Evolutionary conservation across 2,888 invertebrate species (phyloP).

Genomic region (Nipponacmea schrenckii): DNA sequence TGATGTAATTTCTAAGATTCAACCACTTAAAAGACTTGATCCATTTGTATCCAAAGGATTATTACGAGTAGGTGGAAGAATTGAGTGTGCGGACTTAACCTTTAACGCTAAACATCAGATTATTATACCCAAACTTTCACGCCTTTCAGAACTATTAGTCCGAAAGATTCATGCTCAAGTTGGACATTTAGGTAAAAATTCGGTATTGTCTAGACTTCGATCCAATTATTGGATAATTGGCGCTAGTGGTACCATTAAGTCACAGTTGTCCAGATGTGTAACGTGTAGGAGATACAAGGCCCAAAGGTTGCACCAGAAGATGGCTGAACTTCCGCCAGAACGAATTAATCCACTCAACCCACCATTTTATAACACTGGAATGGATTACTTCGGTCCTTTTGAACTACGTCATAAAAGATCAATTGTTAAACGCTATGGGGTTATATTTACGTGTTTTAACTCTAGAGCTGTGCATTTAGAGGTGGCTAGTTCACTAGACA

Average conservation of each 20-base stretch:
- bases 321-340: background rate
- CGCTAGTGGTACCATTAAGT: background rate
- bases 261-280: background rate
- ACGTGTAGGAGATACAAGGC: constrained; percentile 6
- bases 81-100: too few species aligned
- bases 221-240: constrained; percentile 20
- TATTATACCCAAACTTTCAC: too few species aligned
- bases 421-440: constrained; percentile 28
- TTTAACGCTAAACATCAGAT: too few species aligned
- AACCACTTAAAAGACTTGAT: constrained; percentile 8
- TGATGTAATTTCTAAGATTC: background rate
- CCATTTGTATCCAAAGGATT: constrained; percentile 3
- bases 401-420: constrained; percentile 19
- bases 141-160: too few species aligned
- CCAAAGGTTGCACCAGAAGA: background rate
- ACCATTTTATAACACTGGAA: constrained; percentile 20
- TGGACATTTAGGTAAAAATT: too few species aligned
- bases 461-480: constrained; percentile 29
- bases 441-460: constrained; percentile 30
- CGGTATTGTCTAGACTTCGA: too few species aligned
- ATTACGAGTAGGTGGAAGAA: too few species aligned
- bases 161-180: too few species aligned
- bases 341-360: background rate
- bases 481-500: constrained; percentile 22
- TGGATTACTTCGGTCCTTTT: constrained; percentile 30